These are phyloP conservation scores for Drosophila lutescens DNA, from an alignment of 2,888 invertebrate species.

Conservation along the genomic window DNA sequence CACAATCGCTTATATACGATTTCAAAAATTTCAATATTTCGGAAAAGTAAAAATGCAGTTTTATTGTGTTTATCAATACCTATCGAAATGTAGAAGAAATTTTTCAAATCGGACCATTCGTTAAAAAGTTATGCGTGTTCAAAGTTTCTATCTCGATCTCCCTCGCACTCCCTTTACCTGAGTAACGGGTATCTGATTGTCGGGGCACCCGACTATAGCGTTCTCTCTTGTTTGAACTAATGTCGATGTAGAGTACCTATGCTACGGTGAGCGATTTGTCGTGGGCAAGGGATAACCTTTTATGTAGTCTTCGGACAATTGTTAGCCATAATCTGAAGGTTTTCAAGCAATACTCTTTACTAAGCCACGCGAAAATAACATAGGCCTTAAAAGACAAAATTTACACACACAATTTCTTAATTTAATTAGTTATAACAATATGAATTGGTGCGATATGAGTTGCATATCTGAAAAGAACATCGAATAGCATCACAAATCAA, in stretches of 20 bases:
- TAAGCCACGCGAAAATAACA: background rate
- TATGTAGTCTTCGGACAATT: slow-evolving; percentile 7
- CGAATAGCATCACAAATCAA: background rate
- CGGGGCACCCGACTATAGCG: no score
- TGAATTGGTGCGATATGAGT: background rate
- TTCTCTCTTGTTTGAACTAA: slow-evolving; percentile 9
- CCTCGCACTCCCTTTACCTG: no score
- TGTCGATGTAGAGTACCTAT: slow-evolving; percentile 53
- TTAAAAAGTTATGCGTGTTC: no score
- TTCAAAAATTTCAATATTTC: no score
- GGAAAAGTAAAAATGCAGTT: no score
- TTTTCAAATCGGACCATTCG: no score
- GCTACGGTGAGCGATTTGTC: slow-evolving; percentile 10
- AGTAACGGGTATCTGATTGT: no score
- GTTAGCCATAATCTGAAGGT: background rate
- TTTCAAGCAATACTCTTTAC: background rate
- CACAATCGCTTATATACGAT: no score
- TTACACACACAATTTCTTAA: background rate
- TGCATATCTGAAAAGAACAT: background rate
- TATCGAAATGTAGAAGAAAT: no score
- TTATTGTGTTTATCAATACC: no score
- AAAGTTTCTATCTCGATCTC: no score
- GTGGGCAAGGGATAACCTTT: background rate
- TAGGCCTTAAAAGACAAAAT: background rate
- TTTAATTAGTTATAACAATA: background rate